Evolutionary conservation across 2,888 invertebrate genomes (phyloP), one percentile per base, ranked within the genome.

Genomic region (Apamea sordens): DNA sequence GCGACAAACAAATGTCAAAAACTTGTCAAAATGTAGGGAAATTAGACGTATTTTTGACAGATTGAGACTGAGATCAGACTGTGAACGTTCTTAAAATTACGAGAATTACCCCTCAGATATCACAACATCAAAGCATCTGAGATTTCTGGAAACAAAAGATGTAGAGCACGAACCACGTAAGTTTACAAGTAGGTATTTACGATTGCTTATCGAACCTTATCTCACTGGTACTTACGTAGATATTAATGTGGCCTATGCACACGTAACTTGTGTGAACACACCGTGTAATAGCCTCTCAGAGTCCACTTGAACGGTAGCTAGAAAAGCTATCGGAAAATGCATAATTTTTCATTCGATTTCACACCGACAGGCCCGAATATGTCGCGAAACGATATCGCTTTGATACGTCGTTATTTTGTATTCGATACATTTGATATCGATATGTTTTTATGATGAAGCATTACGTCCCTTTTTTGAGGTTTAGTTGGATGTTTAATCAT

Each of bases 281-380:
- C 92, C 95, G 95, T 95, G 95, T 95, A 96, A 96, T 95, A 90
- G 95, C 89, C 91, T 93, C 92, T 92, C 92, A 90, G 87, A 90
- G 93, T 92, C 93, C 94, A 94, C 92, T 93, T 94, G 93, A 93
- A 92, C 92, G 94, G 83, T 89, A 91, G 61, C 86, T 91, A 90
- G 92, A 90, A 93, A 94, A 94, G 94, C 91, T 94, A 93, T 95
- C 95, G 95, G 95, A 96, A 96, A 96, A 95, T 94, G 94, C 92
- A 96, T 95, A 95, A 95, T 96, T 96, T 96, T 96, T 95, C 96
- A 95, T 96, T 89, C 95, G 95, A 96, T 96, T 96, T 95, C 95
- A 96, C 96, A 94, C 92, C 90, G 91, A 93, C 90, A 91, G 90
- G 86, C 86, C 90, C 86, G 88, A 90, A 89, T 89, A 87, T 89